Evolutionary conservation across 2,888 invertebrate species (phyloP).

Genomic region (Hirtodrosophila histrioides): DNA sequence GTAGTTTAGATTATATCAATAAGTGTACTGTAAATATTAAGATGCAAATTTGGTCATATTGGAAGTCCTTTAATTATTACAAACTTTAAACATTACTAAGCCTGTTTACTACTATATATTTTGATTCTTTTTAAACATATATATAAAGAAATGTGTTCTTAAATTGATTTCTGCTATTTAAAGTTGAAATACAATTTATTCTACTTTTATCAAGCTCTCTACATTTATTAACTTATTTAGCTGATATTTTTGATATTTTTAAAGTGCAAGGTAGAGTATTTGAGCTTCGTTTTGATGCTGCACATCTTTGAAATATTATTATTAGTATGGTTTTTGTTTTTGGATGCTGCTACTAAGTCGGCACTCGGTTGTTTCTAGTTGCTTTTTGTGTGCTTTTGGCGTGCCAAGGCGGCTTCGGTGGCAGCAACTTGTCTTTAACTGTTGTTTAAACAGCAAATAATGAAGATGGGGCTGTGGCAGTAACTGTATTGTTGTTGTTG

Average conservation of each 20-base stretch:
- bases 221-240: neutral
- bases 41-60: too few species aligned
- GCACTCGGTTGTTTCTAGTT: conserved; percentile 28
- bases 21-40: too few species aligned
- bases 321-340: conserved; percentile 32
- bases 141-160: too few species aligned
- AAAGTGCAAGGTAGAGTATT: conserved; percentile 16
- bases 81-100: too few species aligned
- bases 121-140: too few species aligned
- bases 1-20: too few species aligned
- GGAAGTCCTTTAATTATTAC: too few species aligned
- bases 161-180: too few species aligned
- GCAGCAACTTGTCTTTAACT: conserved; percentile 72
- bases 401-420: conserved; percentile 44
- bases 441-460: conserved; percentile 71
- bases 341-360: conserved; percentile 49
- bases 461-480: conserved; percentile 51
- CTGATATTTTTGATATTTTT: too few species aligned
- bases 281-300: neutral
- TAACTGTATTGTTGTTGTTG: neutral
- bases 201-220: neutral
- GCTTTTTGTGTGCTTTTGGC: conserved; percentile 54
- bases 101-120: too few species aligned
- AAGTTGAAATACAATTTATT: too few species aligned
- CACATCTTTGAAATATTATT: neutral